A percentile compares a stretch with the other conserved stretches of the same genome.
Evolutionary conservation across 2,888 invertebrate genomes (phyloP).

Genomic region (Netelia fuscicornis): DNA sequence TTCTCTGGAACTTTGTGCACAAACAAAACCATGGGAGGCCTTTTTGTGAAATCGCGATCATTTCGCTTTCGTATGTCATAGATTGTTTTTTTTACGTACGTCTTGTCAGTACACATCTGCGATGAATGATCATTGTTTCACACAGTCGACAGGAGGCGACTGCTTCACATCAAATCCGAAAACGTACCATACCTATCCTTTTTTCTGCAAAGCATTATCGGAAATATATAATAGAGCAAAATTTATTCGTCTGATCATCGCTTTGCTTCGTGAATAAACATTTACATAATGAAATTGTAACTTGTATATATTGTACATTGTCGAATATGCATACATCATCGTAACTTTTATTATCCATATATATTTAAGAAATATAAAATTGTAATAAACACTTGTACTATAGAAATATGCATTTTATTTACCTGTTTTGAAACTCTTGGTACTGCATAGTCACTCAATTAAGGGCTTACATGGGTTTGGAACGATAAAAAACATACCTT

Average conservation of each 20-base stretch:
- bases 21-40: not conserved
- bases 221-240: not conserved
- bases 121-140: conserved; percentile 1
- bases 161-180: not conserved
- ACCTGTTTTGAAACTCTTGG: not conserved
- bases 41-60: not conserved
- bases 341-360: conserved; percentile 72
- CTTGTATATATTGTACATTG: conserved; percentile 81
- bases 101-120: not conserved
- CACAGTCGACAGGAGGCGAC: conserved; percentile 19
- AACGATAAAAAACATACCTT: no score
- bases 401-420: not conserved
- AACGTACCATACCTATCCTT: not conserved
- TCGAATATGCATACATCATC: conserved; percentile 73
- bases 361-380: conserved; percentile 42
- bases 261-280: conserved; percentile 33
- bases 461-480: no score
- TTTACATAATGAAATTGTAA: conserved; percentile 75
- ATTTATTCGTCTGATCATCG: not conserved
- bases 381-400: conserved; percentile 62
- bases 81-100: not conserved
- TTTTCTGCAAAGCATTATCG: not conserved
- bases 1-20: not conserved
- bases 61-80: not conserved
- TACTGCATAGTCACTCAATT: no score